These are phyloP conservation scores for Peromyscus californicus DNA, from an alignment of 2,113 vertebrate genomes.

Conservation along the genomic window DNA sequence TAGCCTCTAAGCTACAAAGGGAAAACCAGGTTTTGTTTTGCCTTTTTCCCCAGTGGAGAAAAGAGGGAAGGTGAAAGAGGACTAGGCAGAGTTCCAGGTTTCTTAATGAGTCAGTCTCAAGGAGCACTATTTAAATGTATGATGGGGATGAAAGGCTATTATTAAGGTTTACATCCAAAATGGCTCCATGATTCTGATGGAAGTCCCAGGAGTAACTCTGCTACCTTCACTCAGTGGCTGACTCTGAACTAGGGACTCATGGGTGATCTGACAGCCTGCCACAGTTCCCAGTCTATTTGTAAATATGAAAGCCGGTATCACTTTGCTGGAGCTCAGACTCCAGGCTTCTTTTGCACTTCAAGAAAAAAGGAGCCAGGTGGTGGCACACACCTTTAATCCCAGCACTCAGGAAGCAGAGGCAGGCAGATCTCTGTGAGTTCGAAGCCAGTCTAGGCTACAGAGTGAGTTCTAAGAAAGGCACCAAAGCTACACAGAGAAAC, in stretches of 20 bases:
- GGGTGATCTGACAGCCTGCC: not conserved
- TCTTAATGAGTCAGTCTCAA: not conserved
- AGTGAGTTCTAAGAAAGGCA: too few species aligned
- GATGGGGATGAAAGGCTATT: not conserved
- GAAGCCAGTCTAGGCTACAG: too few species aligned
- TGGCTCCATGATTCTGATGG: not conserved
- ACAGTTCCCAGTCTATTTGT: not conserved
- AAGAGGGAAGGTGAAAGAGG: not conserved
- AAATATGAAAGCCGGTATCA: not conserved
- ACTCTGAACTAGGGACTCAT: not conserved
- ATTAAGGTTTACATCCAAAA: not conserved
- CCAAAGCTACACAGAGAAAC: too few species aligned
- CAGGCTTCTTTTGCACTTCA: not conserved
- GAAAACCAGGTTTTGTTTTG: not conserved
- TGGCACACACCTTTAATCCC: too few species aligned
- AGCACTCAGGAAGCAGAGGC: too few species aligned
- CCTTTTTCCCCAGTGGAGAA: not conserved
- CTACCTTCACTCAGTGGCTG: not conserved
- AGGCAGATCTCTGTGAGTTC: too few species aligned
- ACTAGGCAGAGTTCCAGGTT: not conserved
- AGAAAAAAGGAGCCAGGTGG: not conserved
- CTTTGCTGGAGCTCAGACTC: not conserved
- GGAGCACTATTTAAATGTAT: not conserved
- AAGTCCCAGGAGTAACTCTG: not conserved
- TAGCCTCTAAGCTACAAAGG: not conserved